These are phyloP conservation scores for Uloborus plumipes DNA, from an alignment of 2,888 invertebrate species.

Conservation along the genomic window DNA sequence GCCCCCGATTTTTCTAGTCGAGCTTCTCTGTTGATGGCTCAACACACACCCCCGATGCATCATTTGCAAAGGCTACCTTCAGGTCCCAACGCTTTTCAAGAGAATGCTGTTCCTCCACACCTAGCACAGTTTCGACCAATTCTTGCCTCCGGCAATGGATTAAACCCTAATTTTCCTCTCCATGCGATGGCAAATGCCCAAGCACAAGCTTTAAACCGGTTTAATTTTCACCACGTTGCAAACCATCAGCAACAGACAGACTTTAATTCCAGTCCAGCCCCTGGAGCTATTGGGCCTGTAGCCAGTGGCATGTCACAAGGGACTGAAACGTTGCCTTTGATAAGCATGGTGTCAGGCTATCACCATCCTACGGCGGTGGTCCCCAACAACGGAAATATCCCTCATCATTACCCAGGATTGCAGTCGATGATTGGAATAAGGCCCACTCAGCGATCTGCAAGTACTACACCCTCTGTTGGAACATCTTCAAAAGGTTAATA, in stretches of 20 bases:
- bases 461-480: constrained; percentile 69
- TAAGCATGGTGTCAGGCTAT: constrained; percentile 53
- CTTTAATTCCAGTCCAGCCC: constrained; percentile 35
- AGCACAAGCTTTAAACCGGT: constrained; percentile 26
- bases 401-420: constrained; percentile 51
- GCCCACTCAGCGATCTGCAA: constrained; percentile 68
- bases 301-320: constrained; percentile 38
- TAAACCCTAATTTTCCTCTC: constrained; percentile 48
- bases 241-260: constrained; percentile 57
- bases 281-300: constrained; percentile 40
- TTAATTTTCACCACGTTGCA: constrained; percentile 46
- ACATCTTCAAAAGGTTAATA: constrained; percentile 69
- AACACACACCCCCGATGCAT: constrained; percentile 60
- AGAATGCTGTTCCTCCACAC: constrained; percentile 38
- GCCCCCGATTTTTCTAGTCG: constrained; percentile 83
- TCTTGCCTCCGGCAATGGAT: constrained; percentile 27
- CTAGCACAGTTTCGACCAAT: constrained; percentile 57
- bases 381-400: constrained; percentile 44
- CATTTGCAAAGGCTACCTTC: constrained; percentile 52
- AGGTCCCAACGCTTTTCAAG: constrained; percentile 50
- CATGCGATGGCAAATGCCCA: constrained; percentile 44
- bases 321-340: constrained; percentile 45
- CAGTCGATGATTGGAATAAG: constrained; percentile 60
- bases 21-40: constrained; percentile 67
- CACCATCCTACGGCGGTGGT: constrained; percentile 40